phyloP scores from a whole-genome alignment of 64 coral and sea anemone species.

The Dendrophyllia cribrosa region DNA sequence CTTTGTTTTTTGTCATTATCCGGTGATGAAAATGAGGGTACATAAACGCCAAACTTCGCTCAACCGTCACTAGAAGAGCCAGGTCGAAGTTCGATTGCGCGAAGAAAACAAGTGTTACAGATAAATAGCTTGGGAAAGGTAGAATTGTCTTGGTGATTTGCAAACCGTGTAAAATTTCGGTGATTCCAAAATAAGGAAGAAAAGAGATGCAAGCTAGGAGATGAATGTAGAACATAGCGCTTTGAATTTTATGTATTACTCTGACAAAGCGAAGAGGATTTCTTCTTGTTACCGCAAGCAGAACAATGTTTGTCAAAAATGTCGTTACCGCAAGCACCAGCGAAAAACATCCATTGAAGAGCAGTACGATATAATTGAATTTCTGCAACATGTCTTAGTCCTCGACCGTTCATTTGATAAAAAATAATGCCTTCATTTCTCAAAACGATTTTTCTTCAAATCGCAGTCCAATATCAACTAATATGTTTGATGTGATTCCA shows the following conservation, averaged over 20 bases:
- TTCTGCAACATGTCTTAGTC: too few relatives aligned
- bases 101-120: not conserved
- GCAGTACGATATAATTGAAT: not conserved
- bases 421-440: too few relatives aligned
- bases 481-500: too few relatives aligned
- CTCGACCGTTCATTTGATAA: not conserved
- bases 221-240: not conserved
- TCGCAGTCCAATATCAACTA: too few relatives aligned
- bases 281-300: not conserved
- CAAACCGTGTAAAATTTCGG: not conserved
- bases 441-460: too few relatives aligned
- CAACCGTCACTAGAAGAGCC: not conserved
- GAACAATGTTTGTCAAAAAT: not conserved
- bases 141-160: not conserved
- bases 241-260: not conserved
- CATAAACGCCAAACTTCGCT: not conserved
- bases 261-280: not conserved
- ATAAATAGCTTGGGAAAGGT: not conserved
- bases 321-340: not conserved
- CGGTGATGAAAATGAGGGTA: constrained; percentile 7
- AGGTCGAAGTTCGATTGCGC: not conserved
- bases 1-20: not conserved
- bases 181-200: constrained; percentile 2
- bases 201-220: not conserved
- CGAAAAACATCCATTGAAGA: not conserved